A percentile compares a stretch with the other conserved stretches of the same genome.
phyloP scores from a whole-genome alignment of 2,888 invertebrate species.

The Perdita meconis region DNA sequence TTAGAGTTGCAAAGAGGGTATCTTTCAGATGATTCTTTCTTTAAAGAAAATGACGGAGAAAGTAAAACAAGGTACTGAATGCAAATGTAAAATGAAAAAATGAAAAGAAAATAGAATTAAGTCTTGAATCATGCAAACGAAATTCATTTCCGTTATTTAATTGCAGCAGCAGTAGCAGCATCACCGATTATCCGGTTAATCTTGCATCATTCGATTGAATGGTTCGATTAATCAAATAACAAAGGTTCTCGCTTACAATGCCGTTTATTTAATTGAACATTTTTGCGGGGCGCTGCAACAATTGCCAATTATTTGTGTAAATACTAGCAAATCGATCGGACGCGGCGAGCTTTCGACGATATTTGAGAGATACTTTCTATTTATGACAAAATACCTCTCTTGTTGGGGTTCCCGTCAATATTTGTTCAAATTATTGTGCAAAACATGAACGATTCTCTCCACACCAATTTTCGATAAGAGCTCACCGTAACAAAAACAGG shows the following conservation, averaged over 20 bases:
- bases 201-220: conserved; percentile 68
- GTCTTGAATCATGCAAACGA: conserved; percentile 1
- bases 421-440: too few species aligned
- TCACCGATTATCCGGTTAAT: conserved; percentile 70
- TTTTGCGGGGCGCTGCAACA: conserved; percentile 55
- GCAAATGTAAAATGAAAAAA: too few species aligned
- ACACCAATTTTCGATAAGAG: too few species aligned
- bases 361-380: conserved; percentile 46
- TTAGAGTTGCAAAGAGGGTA: too few species aligned
- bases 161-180: conserved; percentile 51
- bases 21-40: too few species aligned
- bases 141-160: conserved; percentile 61
- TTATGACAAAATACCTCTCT: conserved; percentile 11
- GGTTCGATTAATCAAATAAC: conserved; percentile 70
- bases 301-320: conserved; percentile 61
- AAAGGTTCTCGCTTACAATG: conserved; percentile 63
- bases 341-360: conserved; percentile 18
- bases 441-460: too few species aligned
- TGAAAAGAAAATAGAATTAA: too few species aligned
- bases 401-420: not conserved
- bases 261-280: conserved; percentile 66
- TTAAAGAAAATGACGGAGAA: too few species aligned
- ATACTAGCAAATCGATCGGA: conserved; percentile 56
- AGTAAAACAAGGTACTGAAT: too few species aligned
- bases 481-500: too few species aligned